Conservation (phyloP, 2,888 invertebrate species). For the Endotricha flammealis region DNA sequence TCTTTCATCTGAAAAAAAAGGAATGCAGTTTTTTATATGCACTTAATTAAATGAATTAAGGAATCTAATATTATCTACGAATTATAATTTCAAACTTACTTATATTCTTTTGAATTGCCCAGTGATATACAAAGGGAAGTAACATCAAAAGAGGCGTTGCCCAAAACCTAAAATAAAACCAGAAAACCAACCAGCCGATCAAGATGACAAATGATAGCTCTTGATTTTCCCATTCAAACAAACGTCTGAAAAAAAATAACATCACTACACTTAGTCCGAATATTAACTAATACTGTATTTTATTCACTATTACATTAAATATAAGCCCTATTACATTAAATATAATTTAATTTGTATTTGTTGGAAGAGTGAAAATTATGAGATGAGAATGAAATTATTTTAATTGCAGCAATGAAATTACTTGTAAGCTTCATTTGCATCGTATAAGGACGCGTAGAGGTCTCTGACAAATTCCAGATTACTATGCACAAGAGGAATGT, state of each 20-base stretch:
- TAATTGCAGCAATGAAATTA: constrained; percentile 31
- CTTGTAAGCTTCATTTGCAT: constrained; percentile 53
- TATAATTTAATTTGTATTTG: too few species aligned
- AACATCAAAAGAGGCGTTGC: constrained; percentile 45
- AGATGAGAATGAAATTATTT: too few species aligned
- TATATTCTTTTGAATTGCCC: constrained; percentile 36
- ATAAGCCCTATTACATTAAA: too few species aligned
- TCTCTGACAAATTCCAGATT: constrained; percentile 54
- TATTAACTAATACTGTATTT: too few species aligned
- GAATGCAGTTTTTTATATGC: background rate
- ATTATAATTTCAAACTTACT: constrained; percentile 36
- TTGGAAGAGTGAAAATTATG: too few species aligned
- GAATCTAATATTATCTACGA: background rate
- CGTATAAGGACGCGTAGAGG: constrained; percentile 33
- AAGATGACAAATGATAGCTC: constrained; percentile 42
- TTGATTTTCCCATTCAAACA: constrained; percentile 63
- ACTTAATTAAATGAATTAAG: background rate
- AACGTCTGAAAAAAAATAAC: constrained; percentile 33
- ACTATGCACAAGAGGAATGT: constrained; percentile 50
- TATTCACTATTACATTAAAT: too few species aligned
- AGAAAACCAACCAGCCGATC: constrained; percentile 50
- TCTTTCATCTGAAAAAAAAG: constrained; percentile 25
- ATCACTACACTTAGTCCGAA: too few species aligned
- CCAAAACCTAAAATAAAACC: constrained; percentile 52
- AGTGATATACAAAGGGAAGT: constrained; percentile 43